Base-by-base conservation (phyloP, 2,113 vertebrate genomes). In the Tapirus terrestris region DNA sequence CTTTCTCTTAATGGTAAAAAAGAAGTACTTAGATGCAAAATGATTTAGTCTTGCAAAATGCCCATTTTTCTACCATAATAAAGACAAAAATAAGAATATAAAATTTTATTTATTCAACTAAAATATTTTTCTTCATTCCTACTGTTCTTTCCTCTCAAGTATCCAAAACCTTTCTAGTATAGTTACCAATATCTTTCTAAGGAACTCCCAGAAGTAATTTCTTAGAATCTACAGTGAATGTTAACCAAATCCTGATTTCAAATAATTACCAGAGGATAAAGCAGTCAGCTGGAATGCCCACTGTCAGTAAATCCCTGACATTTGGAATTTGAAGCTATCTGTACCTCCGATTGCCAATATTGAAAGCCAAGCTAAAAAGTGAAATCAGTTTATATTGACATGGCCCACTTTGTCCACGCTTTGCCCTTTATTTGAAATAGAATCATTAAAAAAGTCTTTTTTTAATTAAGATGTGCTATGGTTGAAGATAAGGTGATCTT, bases 301-400 rank as follows among this genome's bases (percentile, higher is more conserved):
- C 79, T 60, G 33, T 51, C 36, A 85, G 33, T 51, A 96, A 61
- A 61, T 89, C 53, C 61, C 67, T 81, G 65, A 81, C 81, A 89
- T 93, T 96, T 73, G 60, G 39, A 94, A 94, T 81, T 91, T 81
- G 81, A 72, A 88, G 94, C 76, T 85, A 61, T 85, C 82, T 81
- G 80, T 73, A 12, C 29, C 33, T 61, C 20, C 1, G 10, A 56
- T 56, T 82, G 70, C 84, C 91, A 95, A 43, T 33, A 45, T 25
- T 17, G 65, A 83, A 85, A 21, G 9, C 20, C 70, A 88, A 67
- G 70, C 58, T 84, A 20, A 85, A 95, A 92, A 84, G 13, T 56
- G 11, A 82, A 88, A 89, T 90, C 65, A 77, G 84, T 75, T 73
- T 61, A 11, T 11, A 53, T 48, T 45, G 36, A 43, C 8, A 10